Base-by-base conservation (phyloP, 2,888 invertebrate species). In the Diadegma fenestrale region DNA sequence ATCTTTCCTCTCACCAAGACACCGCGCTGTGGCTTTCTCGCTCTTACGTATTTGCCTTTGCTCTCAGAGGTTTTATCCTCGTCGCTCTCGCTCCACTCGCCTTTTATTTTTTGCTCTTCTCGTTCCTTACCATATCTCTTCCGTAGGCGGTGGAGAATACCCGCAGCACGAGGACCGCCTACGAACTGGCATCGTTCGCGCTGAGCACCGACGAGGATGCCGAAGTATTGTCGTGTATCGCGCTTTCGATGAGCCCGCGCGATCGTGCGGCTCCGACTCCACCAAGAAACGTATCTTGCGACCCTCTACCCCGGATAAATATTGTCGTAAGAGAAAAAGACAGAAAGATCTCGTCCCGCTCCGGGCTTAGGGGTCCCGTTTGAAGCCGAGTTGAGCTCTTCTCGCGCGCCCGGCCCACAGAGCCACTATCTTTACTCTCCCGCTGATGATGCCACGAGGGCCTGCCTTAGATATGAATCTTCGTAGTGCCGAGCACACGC, bases 301-400 rank as follows among this genome's bases (percentile, higher is more conserved):
- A 78, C 58, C 75, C 80, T n/a, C n/a, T 51, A 43, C 17, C 71
- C 77, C 19, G 83, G 41, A 83, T 54, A 86, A 84, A 71, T 86
- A 84, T 86, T 86, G 88, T 87, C 77, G 82, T 84, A 82, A 71
- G 85, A 80, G 71, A 77, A 72, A 84, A 64, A 78, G 64, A 76
- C 80, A 87, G 69, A 78, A 76, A 84, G 48, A n/a, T 88, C 91
- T 91, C 90, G 93, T 92, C 93, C 92, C 92, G 93, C 93, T 93
- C 88, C 91, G 90, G 88, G 89, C 89, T 84, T 83, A 80, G 87
- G 91, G 92, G 93, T 93, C 92, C 93, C 93, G 93, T 93, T 93
- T 88, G 89, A 89, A 89, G 90, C 90, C 87, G 89, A 89, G 90
- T 89, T 87, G 89, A 86, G 72, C 68, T 80, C 86, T 68, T 83